phyloP scores from a whole-genome alignment of 2,888 invertebrate genomes.

The Xiphydria camelus region DNA sequence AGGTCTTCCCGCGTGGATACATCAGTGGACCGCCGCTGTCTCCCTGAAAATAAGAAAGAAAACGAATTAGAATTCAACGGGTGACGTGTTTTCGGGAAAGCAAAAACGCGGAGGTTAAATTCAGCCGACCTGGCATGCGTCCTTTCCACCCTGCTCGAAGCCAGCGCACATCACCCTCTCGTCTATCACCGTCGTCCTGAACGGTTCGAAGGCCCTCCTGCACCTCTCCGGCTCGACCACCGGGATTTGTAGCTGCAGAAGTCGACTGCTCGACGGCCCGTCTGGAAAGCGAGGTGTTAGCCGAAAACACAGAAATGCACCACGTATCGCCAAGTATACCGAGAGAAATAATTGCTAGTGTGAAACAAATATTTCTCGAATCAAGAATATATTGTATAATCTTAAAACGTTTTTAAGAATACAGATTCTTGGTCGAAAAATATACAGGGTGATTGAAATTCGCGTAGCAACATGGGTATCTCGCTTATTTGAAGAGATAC shows the following conservation, averaged over 20 bases:
- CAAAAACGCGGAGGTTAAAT: slow-evolving; percentile 20
- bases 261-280: slow-evolving; percentile 67
- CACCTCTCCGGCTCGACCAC: slow-evolving; percentile 69
- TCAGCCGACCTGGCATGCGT: slow-evolving; percentile 77
- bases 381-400: no score
- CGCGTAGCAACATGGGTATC: no score
- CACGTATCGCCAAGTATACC: no score
- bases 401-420: no score
- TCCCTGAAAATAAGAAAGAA: slow-evolving; percentile 50
- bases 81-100: no score
- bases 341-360: no score
- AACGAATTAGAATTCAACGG: neutral
- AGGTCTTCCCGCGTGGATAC: slow-evolving; percentile 59
- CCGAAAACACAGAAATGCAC: no score
- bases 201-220: slow-evolving; percentile 61
- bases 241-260: slow-evolving; percentile 74
- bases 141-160: slow-evolving; percentile 66
- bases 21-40: slow-evolving; percentile 85
- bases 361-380: no score
- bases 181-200: slow-evolving; percentile 64
- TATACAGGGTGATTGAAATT: no score
- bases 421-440: no score
- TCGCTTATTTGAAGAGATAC: no score
- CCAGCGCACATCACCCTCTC: slow-evolving; percentile 74
- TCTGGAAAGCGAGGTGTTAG: no score